Conservation (phyloP, 2,888 invertebrate species). For the Epicampocera succincta region DNA sequence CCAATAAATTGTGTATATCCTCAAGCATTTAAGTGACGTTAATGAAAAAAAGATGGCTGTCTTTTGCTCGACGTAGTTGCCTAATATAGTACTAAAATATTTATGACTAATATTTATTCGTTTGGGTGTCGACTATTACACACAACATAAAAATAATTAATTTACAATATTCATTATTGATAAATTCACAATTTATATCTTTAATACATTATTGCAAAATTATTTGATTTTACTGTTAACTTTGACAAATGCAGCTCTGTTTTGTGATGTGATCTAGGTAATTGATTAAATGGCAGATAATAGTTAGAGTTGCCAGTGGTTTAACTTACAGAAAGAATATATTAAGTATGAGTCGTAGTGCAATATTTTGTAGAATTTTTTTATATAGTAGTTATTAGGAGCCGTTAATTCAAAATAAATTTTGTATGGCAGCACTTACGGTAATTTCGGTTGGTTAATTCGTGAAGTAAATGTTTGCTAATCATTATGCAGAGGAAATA, state of each 20-base stretch:
- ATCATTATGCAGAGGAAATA: too few species aligned
- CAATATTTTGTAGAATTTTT: not conserved
- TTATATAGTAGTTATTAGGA: too few species aligned
- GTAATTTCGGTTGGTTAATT: too few species aligned
- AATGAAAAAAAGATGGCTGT: conserved; percentile 56
- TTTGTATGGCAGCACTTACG: too few species aligned
- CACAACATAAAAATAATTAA: conserved; percentile 3
- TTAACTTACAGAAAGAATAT: not conserved
- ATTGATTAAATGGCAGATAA: conserved; percentile 22
- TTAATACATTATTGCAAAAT: too few species aligned
- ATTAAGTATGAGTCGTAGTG: not conserved
- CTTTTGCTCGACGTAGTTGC: conserved; percentile 31
- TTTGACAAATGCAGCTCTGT: conserved; percentile 43
- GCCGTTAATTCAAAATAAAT: too few species aligned
- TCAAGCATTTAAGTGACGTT: conserved; percentile 63
- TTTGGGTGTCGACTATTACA: conserved; percentile 23
- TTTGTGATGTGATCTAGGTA: conserved; percentile 14
- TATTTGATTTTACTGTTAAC: not conserved
- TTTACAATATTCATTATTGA: not conserved
- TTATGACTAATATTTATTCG: conserved; percentile 26
- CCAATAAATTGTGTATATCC: conserved; percentile 46
- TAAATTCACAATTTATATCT: not conserved
- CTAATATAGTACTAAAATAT: conserved; percentile 29
- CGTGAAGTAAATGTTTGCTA: too few species aligned
- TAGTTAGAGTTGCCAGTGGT: conserved; percentile 11